Percentiles rank a stretch among this genome's conserved stretches.
phyloP scores from a whole-genome alignment of 2,113 vertebrate genomes.

The Catharus bicknelli region DNA sequence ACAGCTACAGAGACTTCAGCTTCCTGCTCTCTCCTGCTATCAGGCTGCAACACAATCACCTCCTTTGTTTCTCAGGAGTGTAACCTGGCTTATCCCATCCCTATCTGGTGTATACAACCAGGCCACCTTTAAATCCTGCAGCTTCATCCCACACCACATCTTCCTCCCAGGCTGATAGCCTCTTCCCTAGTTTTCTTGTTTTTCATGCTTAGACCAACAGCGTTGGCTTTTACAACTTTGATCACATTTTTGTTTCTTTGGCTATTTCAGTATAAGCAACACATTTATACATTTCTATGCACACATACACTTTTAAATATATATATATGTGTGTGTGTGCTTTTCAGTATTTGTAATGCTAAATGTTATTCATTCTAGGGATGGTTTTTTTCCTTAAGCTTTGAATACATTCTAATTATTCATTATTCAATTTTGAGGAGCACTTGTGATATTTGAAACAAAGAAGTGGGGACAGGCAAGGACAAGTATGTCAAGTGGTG shows the following conservation, averaged over 20 bases:
- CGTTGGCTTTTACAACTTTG: background rate
- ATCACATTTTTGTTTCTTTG: background rate
- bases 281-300: background rate
- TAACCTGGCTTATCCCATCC: background rate
- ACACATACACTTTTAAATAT: background rate
- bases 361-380: background rate
- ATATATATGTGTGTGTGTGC: too few relatives aligned
- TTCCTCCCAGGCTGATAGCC: background rate
- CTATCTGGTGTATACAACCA: background rate
- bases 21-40: slow-evolving; percentile 34
- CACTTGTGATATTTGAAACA: background rate
- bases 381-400: background rate
- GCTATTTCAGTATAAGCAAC: background rate
- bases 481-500: background rate
- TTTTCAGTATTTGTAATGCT: background rate
- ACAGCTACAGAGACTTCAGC: background rate
- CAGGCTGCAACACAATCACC: background rate
- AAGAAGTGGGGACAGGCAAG: background rate
- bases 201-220: background rate
- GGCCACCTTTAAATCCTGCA: background rate
- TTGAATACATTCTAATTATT: background rate
- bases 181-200: background rate
- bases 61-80: background rate
- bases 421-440: background rate
- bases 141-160: background rate